Base-by-base conservation (phyloP, 2,888 invertebrate species). In the Ceriagrion tenellum region DNA sequence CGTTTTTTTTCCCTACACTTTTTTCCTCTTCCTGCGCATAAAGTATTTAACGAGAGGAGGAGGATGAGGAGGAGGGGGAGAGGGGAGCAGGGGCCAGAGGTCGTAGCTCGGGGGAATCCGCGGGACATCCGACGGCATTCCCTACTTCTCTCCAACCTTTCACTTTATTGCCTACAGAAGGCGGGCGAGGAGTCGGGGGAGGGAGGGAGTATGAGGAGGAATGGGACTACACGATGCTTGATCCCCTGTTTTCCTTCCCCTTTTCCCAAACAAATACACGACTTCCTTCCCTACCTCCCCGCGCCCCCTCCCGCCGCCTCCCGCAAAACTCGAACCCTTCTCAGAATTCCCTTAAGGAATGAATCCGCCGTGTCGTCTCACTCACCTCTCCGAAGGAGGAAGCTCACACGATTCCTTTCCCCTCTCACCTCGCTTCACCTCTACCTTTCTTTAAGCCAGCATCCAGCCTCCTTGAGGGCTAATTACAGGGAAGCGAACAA, bases 91-190 rank as follows among this genome's bases (percentile, higher is more conserved):
- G 16, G 81, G 81, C 18, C 69, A 69, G 69, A 81, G 81, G 35
- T 35, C 81, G 81, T 35, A 81, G 81, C 81, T 81, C 81, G 35
- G 35, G 81, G 81, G 81, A 81, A 35, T 81, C 81, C 81, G 35
- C 35, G 81, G 81, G 81, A 81, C 81, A 81, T 81, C 81, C 81
- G 81, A 81, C 30, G 81, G 81, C 81, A 30, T 81, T 81, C 81
- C 81, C 81, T 81, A 35, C 81, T 81, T 35, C 81, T 20, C 47
- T 18, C 35, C 30, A 81, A 81, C 81, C 81, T 81, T 81, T 81
- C 81, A 81, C 81, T 81, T 81, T 81, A 81, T 81, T 35, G 81
- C 81, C 35, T 35, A 8, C 69, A 10, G 69, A 8, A 12, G n/a
- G n/a, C 26, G 81, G 16, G 69, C 6, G n/a, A n/a, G 69, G 26